Base-by-base conservation (phyloP, 2,888 invertebrate species). In the Dorcus parallelipipedus region DNA sequence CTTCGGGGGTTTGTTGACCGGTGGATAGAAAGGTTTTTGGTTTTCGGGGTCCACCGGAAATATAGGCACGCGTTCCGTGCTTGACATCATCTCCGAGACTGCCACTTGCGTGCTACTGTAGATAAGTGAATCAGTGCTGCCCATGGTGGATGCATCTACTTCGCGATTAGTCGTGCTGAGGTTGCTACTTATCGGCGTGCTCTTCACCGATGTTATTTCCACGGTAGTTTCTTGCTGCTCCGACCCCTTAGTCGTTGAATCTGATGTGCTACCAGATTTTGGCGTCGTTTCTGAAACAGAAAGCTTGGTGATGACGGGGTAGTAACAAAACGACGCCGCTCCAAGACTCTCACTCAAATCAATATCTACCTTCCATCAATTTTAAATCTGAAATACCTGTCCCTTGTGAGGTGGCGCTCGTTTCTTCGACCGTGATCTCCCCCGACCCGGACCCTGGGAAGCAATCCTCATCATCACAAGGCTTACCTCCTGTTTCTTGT, bases 401-500 rank as follows among this genome's bases (percentile, higher is more conserved):
- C 51, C 76, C 76, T 62, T 76, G 83, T 49, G 84, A 82, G 7
- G 82, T 82, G 52, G 82, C 69, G 69, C 72, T 83, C 26, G 77
- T 76, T 59, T 86, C 89, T 67, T 90, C 91, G 1, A 74, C 72
- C 3, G 89, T 88, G 59, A 86, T 83, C 69, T 88, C 87, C 52
- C 88, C 87, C 64, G 87, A 86, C 0, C 93, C 93, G 0, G 92
- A 92, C 0, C 93, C 93, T 66, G 87, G 89, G 58, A 87, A 84
- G 69, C 92, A 92, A 72, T 95, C 94, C 74, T 95, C 95, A 73
- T 94, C 94, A 68, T 93, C 93, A 60, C 78, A 78, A 6, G 71
- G 74, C 50, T 74, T 76, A 9, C 69, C 73, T 26, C 62, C 68
- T 45, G 61, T 55, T 47, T 50, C 54, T 6, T 64, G 54, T 39